phyloP scores from a whole-genome alignment of 2,888 invertebrate species.

The Argynnis bischoffii region DNA sequence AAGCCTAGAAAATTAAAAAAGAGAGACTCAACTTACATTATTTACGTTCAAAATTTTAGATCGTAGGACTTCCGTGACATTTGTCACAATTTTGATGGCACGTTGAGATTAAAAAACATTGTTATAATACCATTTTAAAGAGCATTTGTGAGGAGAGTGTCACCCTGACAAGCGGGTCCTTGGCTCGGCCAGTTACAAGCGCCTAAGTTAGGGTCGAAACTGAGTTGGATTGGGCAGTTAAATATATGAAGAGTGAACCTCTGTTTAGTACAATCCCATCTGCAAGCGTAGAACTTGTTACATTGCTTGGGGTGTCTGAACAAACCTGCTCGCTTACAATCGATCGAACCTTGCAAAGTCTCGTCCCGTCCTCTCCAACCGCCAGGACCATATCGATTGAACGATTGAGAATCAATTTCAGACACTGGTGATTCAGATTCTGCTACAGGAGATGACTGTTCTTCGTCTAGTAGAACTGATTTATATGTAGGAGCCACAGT shows the following conservation, averaged over 20 bases:
- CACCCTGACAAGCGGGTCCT: conserved; percentile 88
- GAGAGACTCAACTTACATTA: conserved; percentile 60
- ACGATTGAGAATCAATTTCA: conserved; percentile 68
- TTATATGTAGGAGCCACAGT: conserved; percentile 72
- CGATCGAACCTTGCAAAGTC: conserved; percentile 83
- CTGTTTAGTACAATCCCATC: conserved; percentile 90
- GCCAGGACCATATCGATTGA: conserved; percentile 84
- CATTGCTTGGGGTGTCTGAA: conserved; percentile 89
- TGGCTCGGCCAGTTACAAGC: conserved; percentile 93
- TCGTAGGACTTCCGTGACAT: conserved; percentile 57
- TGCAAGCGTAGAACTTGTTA: conserved; percentile 91
- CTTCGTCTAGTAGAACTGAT: conserved; percentile 66
- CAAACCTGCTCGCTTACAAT: conserved; percentile 83
- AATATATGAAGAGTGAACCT: conserved; percentile 89
- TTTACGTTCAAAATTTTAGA: conserved; percentile 49
- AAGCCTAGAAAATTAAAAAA: conserved; percentile 63
- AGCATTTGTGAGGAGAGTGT: conserved; percentile 84
- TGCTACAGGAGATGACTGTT: conserved; percentile 49
- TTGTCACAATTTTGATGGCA: conserved; percentile 78
- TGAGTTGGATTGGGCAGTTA: conserved; percentile 90
- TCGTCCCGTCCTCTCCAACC: conserved; percentile 83
- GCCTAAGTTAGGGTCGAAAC: conserved; percentile 88
- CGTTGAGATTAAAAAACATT: conserved; percentile 58
- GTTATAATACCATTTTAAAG: conserved; percentile 55
- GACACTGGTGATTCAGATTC: conserved; percentile 49